Evolutionary conservation across 2,888 invertebrate genomes (phyloP).

Genomic region (Tetanocera ferruginea): DNA sequence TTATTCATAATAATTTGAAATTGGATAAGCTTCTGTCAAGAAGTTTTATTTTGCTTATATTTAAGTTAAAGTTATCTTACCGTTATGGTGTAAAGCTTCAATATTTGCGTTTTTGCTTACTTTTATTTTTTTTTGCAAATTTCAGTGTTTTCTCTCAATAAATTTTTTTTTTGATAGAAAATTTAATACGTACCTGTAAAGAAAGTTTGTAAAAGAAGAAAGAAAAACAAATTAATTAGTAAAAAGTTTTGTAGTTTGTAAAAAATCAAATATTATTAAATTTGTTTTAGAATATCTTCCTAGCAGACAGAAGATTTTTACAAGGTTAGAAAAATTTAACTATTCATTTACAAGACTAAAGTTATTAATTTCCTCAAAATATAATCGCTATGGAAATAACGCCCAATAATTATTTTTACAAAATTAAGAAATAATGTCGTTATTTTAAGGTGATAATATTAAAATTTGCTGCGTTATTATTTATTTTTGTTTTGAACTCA

Average conservation of each 20-base stretch:
- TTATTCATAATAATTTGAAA: neutral
- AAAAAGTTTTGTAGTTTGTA: neutral
- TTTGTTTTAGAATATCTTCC: too few relatives aligned
- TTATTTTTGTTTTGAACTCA: too few relatives aligned
- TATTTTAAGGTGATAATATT: too few relatives aligned
- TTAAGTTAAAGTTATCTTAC: neutral
- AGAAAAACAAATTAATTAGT: conserved; percentile 38
- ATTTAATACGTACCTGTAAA: conserved; percentile 50
- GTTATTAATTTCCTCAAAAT: too few relatives aligned
- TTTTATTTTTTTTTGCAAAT: neutral
- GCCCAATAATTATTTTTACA: too few relatives aligned
- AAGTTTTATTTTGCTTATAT: neutral
- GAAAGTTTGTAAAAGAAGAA: conserved; percentile 28
- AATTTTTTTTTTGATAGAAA: neutral
- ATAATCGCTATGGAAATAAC: too few relatives aligned
- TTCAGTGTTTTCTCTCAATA: neutral
- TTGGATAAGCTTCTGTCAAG: neutral
- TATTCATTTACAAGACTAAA: too few relatives aligned
- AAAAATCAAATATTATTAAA: neutral
- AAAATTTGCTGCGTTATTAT: neutral
- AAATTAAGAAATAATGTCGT: too few relatives aligned
- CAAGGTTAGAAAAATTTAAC: too few relatives aligned
- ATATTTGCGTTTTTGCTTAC: neutral
- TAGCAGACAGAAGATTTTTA: too few relatives aligned
- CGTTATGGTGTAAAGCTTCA: conserved; percentile 2